Percentiles rank a stretch among this genome's conserved stretches.
These are phyloP conservation scores for Agonopterix alstromeriana DNA, from an alignment of 2,888 invertebrate species.

Conservation along the genomic window DNA sequence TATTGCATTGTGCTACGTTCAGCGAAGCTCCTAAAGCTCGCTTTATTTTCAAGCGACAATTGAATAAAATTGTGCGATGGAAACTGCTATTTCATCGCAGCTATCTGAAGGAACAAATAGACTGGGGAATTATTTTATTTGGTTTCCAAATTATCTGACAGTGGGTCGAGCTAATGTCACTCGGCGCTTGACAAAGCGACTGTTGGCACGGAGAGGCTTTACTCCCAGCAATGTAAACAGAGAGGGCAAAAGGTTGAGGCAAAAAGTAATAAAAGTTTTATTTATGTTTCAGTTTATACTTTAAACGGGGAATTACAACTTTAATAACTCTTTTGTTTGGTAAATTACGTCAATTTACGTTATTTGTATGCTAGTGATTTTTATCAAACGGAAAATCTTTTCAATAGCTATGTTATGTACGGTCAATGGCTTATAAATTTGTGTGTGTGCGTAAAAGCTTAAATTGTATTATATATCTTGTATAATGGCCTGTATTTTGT, in stretches of 20 bases:
- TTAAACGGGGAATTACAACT: slow-evolving; percentile 17
- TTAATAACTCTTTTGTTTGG: slow-evolving; percentile 2
- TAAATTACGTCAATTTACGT: no score
- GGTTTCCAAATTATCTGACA: slow-evolving; percentile 64
- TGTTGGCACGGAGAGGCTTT: slow-evolving; percentile 71
- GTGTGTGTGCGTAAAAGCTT: no score
- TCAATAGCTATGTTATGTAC: no score
- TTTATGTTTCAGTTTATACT: slow-evolving; percentile 45
- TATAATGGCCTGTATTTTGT: no score
- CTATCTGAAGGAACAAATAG: slow-evolving; percentile 33
- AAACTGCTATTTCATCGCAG: slow-evolving; percentile 17
- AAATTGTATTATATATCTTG: no score
- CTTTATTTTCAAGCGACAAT: not conserved
- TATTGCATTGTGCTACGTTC: no score
- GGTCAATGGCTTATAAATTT: no score
- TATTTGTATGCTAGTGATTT: no score
- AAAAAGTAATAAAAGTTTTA: slow-evolving; percentile 55
- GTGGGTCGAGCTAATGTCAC: slow-evolving; percentile 66
- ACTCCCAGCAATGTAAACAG: slow-evolving; percentile 63
- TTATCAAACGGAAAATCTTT: no score
- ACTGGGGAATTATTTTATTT: slow-evolving; percentile 55
- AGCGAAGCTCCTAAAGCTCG: no score
- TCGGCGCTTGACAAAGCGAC: slow-evolving; percentile 71
- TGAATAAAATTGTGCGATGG: not conserved
- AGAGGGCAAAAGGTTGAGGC: slow-evolving; percentile 48